Conservation (phyloP, 2,888 invertebrate species). For the Melinopterus prodromus region DNA sequence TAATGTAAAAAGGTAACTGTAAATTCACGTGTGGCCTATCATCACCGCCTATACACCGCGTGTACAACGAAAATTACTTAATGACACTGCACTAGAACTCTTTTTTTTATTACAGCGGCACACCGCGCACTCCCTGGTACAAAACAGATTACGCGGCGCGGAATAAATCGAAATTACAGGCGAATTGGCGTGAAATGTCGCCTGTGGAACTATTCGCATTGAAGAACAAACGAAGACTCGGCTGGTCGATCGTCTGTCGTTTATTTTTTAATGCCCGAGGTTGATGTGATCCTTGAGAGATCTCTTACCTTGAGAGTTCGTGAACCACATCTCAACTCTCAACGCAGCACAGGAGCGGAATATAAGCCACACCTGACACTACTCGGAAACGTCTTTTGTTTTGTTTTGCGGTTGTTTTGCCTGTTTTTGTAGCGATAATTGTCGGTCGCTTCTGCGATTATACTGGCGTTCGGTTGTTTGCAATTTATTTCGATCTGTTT, state of each 20-base stretch:
- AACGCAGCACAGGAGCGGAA: conserved; percentile 31
- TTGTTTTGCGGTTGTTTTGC: neutral
- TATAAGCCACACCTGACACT: neutral
- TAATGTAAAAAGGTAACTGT: conserved; percentile 4
- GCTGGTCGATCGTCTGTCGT: conserved; percentile 45
- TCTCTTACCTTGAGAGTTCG: conserved; percentile 58
- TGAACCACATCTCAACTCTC: conserved; percentile 45
- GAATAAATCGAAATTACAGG: neutral
- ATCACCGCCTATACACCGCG: neutral
- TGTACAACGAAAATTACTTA: neutral
- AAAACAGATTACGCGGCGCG: neutral
- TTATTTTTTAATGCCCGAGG: conserved; percentile 50
- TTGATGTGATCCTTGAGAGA: conserved; percentile 35
- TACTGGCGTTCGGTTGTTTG: neutral
- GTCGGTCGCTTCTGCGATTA: neutral
- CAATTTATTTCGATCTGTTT: no score
- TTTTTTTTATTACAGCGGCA: neutral
- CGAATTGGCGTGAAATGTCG: neutral
- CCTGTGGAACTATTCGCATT: conserved; percentile 30
- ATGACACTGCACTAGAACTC: neutral
- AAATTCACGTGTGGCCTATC: neutral
- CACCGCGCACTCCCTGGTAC: neutral
- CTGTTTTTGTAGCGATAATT: neutral
- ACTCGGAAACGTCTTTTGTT: neutral
- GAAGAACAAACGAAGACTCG: conserved; percentile 44